These are phyloP conservation scores for Cichladusa arquata DNA, from an alignment of 2,113 vertebrate species.

Conservation along the genomic window DNA sequence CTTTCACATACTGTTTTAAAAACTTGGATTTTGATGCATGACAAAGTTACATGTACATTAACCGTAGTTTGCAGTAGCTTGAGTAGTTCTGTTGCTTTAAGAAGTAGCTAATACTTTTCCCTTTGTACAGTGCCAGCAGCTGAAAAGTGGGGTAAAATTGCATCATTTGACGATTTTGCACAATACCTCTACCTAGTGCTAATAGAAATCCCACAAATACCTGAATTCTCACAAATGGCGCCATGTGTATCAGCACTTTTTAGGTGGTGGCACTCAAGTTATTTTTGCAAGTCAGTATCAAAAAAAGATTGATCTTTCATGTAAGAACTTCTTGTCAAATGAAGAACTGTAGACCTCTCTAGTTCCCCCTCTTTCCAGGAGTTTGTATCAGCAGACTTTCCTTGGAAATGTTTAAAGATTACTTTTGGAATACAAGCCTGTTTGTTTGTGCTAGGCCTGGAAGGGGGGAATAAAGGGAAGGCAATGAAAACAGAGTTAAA, in stretches of 20 bases:
- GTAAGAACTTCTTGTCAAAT: constrained; percentile 66
- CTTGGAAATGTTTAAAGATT: constrained; percentile 28
- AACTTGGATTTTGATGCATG: constrained; percentile 79
- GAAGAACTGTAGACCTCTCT: constrained; percentile 66
- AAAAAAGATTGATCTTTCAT: constrained; percentile 57
- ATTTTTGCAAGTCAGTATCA: constrained; percentile 65
- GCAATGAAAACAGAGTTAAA: constrained; percentile 69
- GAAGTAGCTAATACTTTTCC: constrained; percentile 66
- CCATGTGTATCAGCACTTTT: constrained; percentile 55
- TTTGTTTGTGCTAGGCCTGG: background rate
- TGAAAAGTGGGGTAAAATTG: constrained; percentile 61
- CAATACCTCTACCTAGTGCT: constrained; percentile 47
- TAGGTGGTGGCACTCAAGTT: constrained; percentile 64
- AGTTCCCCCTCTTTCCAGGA: constrained; percentile 65
- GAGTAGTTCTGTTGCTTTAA: constrained; percentile 71
- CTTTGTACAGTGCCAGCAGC: constrained; percentile 64
- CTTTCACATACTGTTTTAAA: constrained; percentile 67
- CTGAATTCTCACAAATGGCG: constrained; percentile 26
- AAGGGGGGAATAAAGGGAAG: constrained; percentile 47
- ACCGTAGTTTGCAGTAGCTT: constrained; percentile 70
- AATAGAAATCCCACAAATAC: constrained; percentile 6
- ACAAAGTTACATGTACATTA: constrained; percentile 73
- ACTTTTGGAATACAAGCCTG: constrained; percentile 33
- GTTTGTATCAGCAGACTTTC: constrained; percentile 31
- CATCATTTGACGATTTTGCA: constrained; percentile 48